Evolutionary conservation across 92 coral and sea anemone species (phyloP).

Genomic region (Zoanthus gigantus): DNA sequence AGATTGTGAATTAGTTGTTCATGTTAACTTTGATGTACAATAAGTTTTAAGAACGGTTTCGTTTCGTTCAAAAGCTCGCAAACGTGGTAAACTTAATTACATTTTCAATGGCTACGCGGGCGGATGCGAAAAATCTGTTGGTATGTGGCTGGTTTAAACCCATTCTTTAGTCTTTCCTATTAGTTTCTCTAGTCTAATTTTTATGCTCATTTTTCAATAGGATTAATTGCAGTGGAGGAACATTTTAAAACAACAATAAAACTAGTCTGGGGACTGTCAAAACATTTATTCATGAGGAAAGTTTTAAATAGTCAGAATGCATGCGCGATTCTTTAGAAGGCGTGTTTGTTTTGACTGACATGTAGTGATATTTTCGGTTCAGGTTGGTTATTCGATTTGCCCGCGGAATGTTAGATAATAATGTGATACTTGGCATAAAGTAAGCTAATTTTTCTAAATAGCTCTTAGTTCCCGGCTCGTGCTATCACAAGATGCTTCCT

Average conservation of each 20-base stretch:
- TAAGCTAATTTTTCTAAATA: not conserved
- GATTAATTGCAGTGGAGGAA: not conserved
- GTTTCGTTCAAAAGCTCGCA: too few species aligned
- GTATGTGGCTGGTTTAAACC: too few species aligned
- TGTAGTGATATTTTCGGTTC: not conserved
- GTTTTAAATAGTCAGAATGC: not conserved
- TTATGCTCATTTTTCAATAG: not conserved
- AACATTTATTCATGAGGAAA: not conserved
- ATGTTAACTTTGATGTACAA: too few species aligned
- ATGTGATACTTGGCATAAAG: not conserved
- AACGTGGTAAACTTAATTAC: too few species aligned
- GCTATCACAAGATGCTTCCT: not conserved
- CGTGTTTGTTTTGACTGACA: conserved; percentile 2
- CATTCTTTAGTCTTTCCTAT: too few species aligned
- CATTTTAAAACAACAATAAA: not conserved
- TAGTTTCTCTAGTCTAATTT: not conserved
- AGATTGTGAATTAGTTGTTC: too few species aligned
- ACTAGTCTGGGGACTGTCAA: not conserved
- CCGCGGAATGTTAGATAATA: conserved; percentile 8
- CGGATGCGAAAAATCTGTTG: too few species aligned
- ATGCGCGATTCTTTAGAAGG: not conserved
- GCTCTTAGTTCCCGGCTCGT: not conserved
- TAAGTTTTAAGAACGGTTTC: too few species aligned
- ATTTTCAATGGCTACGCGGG: too few species aligned
- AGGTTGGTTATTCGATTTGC: conserved; percentile 22